Conservation (phyloP, 2,797 vertebrate species). For the Stomatorhinus walkeri region DNA sequence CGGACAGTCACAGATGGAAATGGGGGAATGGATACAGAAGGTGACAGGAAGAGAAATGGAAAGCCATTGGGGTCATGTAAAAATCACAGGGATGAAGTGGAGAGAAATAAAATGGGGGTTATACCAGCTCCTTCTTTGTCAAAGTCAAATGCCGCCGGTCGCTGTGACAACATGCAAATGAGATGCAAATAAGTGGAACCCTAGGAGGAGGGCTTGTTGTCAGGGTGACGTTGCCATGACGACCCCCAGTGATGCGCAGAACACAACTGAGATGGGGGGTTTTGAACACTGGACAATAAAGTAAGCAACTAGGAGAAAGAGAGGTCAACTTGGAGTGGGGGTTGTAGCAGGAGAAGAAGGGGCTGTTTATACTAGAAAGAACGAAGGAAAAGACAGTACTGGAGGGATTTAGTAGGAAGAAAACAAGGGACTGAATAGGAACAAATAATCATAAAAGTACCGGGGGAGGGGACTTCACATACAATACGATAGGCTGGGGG, state of each 20-base stretch:
- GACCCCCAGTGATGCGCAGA: constrained; percentile 49
- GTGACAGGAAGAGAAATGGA: constrained; percentile 34
- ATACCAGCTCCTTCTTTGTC: constrained; percentile 47
- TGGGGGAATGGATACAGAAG: constrained; percentile 22
- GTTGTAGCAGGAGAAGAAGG: background rate
- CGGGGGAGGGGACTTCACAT: background rate
- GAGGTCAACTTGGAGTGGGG: background rate
- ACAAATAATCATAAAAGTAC: constrained; percentile 21
- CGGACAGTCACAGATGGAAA: background rate
- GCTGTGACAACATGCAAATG: constrained; percentile 67
- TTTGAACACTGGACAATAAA: constrained; percentile 19
- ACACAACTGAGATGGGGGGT: constrained; percentile 24
- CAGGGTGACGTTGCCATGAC: constrained; percentile 61
- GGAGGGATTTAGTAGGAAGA: constrained; percentile 3
- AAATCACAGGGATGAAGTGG: constrained; percentile 22
- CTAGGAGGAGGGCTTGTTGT: constrained; percentile 49
- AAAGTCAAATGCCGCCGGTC: constrained; percentile 60
- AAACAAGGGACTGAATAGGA: background rate
- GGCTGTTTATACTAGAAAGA: background rate
- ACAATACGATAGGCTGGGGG: background rate
- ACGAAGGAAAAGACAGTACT: background rate
- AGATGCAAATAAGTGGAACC: constrained; percentile 61
- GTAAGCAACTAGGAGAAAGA: constrained; percentile 20
- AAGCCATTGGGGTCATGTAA: constrained; percentile 1
- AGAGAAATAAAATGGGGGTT: constrained; percentile 23